phyloP scores from a whole-genome alignment of 2,888 invertebrate species.

The Agonum fuliginosum region DNA sequence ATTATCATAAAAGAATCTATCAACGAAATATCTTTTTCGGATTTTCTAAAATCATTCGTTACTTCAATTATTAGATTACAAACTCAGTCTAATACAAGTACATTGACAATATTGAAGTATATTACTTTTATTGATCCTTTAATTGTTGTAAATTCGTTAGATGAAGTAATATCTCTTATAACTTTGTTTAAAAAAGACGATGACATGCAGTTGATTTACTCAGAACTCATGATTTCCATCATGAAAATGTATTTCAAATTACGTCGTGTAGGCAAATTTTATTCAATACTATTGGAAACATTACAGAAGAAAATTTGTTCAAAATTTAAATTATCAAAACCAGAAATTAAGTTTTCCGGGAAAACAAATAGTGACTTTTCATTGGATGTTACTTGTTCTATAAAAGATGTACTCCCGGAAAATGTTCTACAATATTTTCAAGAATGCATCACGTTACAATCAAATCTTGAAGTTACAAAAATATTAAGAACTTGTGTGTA shows the following conservation, averaged over 20 bases:
- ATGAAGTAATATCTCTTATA: constrained; percentile 66
- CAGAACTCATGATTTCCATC: constrained; percentile 66
- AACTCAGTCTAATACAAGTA: constrained; percentile 63
- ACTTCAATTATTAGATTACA: constrained; percentile 65
- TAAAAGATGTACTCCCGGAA: constrained; percentile 62
- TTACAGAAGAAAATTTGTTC: constrained; percentile 64
- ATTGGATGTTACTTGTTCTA: not conserved
- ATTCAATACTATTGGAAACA: constrained; percentile 67
- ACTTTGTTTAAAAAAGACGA: constrained; percentile 65
- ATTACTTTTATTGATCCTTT: constrained; percentile 68
- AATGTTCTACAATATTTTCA: constrained; percentile 67
- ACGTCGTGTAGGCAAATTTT: constrained; percentile 69
- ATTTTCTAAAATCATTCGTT: constrained; percentile 67
- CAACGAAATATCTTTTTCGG: constrained; percentile 65
- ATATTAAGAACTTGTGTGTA: constrained; percentile 68
- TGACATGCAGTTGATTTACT: constrained; percentile 64
- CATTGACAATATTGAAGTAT: constrained; percentile 66
- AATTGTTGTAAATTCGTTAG: constrained; percentile 66
- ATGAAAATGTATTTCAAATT: constrained; percentile 69
- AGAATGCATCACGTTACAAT: constrained; percentile 66
- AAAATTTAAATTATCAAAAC: constrained; percentile 53
- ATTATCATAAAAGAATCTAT: constrained; percentile 64
- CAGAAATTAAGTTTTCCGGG: constrained; percentile 38
- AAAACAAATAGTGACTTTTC: constrained; percentile 12
- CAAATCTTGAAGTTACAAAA: constrained; percentile 69